Conservation (phyloP, 2,888 invertebrate genomes). For the Cheilosia grossa region DNA sequence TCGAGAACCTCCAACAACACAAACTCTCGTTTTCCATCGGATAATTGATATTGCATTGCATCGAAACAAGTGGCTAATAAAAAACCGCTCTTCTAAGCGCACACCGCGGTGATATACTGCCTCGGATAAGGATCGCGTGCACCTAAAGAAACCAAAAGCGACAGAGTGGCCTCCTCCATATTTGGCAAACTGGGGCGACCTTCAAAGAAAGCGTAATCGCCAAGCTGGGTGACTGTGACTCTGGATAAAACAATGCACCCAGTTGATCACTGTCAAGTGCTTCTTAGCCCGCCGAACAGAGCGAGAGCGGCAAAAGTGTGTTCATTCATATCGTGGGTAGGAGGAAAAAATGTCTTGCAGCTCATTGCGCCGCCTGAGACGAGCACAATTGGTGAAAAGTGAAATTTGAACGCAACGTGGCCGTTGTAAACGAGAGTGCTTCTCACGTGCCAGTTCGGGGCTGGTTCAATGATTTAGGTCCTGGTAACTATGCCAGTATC, state of each 20-base stretch:
- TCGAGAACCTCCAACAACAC: conserved; percentile 35
- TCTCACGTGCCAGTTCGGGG: conserved; percentile 70
- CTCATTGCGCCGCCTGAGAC: conserved; percentile 3
- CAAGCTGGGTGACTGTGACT: conserved; percentile 21
- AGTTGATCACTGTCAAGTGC: conserved; percentile 69
- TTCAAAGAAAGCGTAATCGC: conserved; percentile 73
- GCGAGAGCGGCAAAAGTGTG: conserved; percentile 30
- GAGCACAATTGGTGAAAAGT: conserved; percentile 55
- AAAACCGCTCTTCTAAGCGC: conserved; percentile 51
- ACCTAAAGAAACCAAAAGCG: conserved; percentile 32
- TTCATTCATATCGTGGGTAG: conserved; percentile 45
- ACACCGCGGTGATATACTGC: conserved; percentile 50
- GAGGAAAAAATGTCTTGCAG: conserved; percentile 43
- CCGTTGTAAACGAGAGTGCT: conserved; percentile 69
- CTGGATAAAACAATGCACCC: conserved; percentile 58
- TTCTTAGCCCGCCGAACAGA: conserved; percentile 41
- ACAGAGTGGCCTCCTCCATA: conserved; percentile 58
- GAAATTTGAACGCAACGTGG: conserved; percentile 49
- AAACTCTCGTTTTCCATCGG: conserved; percentile 68
- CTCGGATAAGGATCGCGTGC: conserved; percentile 49
- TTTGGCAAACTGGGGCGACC: conserved; percentile 70
- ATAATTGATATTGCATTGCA: conserved; percentile 53
- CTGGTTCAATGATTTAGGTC: conserved; percentile 65
- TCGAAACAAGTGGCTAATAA: conserved; percentile 24
- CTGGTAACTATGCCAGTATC: conserved; percentile 51